Evolutionary conservation across 2,113 vertebrate genomes (phyloP), one percentile per base, ranked within the genome.

Genomic region (Ptychochromis oligacanthus): DNA sequence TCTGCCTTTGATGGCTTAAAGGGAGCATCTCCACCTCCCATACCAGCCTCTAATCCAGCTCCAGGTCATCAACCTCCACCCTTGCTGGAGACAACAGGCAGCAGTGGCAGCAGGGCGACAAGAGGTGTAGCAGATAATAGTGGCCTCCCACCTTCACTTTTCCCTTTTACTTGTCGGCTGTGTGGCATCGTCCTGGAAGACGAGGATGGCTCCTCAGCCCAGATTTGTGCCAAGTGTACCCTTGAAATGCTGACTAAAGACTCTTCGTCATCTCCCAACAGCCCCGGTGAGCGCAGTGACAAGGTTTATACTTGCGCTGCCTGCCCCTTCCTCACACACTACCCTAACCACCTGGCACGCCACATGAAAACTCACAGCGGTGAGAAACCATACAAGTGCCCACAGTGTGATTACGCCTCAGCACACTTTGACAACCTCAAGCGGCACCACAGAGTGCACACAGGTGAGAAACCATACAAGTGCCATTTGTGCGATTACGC

Each of bases 301-400:
- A 97, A 97, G 84, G 97, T 97, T 84, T 99, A 98, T 49, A 96
- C 97, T 22, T 99, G 98, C 75, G 95, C 96, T 54, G 93, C 98
- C 88, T 99, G 98, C 94, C 94, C 98, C 24, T 99, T 99, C 20
- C 96, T 98, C 92, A 99, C 98, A 28, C 98, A 98, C 89, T 99
- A 99, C 91, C 97, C 97, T 52, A 99, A 99, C 95, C 98, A 99
- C 93, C 91, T 99, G 95, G 97, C 97, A 0, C 97, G 98, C 80
- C 98, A 99, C 95, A 99, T 99, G 98, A 99, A 99, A 95, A 99
- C 97, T 0, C 98, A 99, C 95, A 99, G 97, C 1, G 98, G 98
- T 0, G 98, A 99, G 93, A 99, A 99, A 93, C 98, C 97, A 0
- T 99, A 99, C n/a, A 96, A 96, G 91, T 99, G 98, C 91, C 97